Percentiles rank a stretch among this genome's conserved stretches.
Conservation (phyloP, 2,113 vertebrate genomes). For the Cariama cristata region DNA sequence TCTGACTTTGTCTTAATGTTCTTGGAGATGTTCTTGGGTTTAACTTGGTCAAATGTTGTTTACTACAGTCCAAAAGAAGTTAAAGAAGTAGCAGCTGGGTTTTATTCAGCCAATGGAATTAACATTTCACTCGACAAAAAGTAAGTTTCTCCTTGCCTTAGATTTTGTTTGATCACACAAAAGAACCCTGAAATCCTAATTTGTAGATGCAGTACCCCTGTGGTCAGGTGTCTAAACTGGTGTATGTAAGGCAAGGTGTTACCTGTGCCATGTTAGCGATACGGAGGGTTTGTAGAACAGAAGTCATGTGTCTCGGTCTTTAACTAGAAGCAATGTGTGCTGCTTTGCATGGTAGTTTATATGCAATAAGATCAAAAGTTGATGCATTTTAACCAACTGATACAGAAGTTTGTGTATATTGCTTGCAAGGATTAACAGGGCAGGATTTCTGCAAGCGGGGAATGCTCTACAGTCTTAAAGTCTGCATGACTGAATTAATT, state of each 20-base stretch:
- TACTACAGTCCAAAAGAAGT: conserved; percentile 90
- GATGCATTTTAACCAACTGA: background rate
- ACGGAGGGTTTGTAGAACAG: background rate
- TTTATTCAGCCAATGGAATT: conserved; percentile 88
- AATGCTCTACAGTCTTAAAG: background rate
- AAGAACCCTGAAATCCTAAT: background rate
- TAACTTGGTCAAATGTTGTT: conserved; percentile 83
- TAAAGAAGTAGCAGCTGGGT: conserved; percentile 85
- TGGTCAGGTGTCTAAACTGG: background rate
- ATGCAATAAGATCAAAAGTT: background rate
- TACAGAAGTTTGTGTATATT: background rate
- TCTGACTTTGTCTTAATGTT: conserved; percentile 8
- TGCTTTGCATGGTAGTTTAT: background rate
- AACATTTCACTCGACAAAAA: conserved; percentile 86
- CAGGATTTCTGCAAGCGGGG: background rate
- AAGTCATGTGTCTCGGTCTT: rapidly evolving
- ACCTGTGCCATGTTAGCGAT: background rate
- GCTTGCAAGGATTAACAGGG: background rate
- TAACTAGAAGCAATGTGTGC: background rate
- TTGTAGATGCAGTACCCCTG: rapidly evolving
- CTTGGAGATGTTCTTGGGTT: conserved; percentile 77
- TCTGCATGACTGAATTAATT: background rate
- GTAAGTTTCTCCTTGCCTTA: conserved; percentile 69
- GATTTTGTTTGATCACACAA: background rate
- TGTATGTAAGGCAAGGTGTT: background rate